Conservation (phyloP, 2,113 vertebrate genomes). For the Arizona elegans region DNA sequence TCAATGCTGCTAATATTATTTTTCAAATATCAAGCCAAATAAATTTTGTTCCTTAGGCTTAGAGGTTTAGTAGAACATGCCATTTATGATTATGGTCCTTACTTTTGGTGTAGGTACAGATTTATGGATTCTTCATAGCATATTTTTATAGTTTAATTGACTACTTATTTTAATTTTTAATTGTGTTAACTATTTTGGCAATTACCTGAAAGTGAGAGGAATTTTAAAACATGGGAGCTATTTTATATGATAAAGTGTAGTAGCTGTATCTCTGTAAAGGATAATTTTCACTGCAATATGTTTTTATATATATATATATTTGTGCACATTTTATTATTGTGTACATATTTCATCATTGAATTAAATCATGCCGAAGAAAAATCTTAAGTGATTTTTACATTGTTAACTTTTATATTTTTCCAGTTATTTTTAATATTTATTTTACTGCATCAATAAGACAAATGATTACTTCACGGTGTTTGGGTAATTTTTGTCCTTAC, state of each 20-base stretch:
- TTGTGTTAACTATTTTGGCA: not conserved
- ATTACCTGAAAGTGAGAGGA: not conserved
- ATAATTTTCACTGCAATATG: not conserved
- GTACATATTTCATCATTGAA: not conserved
- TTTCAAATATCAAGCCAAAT: not conserved
- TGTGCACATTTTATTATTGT: not conserved
- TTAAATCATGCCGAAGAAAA: not conserved
- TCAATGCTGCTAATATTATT: not conserved
- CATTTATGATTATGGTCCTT: not conserved
- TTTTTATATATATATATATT: not conserved
- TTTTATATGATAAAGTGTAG: not conserved
- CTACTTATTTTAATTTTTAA: not conserved
- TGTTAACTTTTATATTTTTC: not conserved
- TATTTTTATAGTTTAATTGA: not conserved
- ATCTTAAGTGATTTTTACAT: not conserved
- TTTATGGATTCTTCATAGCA: not conserved
- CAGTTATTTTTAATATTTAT: not conserved
- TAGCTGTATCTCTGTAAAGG: not conserved
- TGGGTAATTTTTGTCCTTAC: not conserved
- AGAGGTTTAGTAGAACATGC: not conserved
- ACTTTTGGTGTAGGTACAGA: not conserved
- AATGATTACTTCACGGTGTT: not conserved
- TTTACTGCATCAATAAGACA: not conserved
- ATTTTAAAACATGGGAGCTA: not conserved
- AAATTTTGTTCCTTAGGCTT: not conserved